A percentile compares a stretch with the other conserved stretches of the same genome.
Conservation (phyloP, 2,888 invertebrate genomes). For the Sepiola atlantica region DNA sequence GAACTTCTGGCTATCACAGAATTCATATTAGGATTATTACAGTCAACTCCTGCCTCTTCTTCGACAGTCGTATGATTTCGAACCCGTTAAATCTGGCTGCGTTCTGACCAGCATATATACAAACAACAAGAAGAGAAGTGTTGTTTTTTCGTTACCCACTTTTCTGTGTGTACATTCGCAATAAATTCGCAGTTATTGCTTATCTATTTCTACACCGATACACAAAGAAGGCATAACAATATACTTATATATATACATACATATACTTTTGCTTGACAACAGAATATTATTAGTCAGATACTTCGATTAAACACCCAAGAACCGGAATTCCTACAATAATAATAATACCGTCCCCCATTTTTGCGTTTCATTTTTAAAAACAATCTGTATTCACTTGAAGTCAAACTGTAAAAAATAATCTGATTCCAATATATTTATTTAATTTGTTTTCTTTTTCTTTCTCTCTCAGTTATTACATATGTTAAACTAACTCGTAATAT, state of each 20-base stretch:
- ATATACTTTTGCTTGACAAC: background rate
- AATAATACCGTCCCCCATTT: background rate
- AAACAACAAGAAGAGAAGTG: background rate
- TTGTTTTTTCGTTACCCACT: background rate
- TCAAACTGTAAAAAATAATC: background rate
- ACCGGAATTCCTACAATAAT: background rate
- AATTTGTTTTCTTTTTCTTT: background rate
- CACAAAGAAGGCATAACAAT: background rate
- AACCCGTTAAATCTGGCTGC: background rate
- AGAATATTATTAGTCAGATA: background rate
- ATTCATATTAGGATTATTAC: conserved; percentile 3
- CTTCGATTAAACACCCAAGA: background rate
- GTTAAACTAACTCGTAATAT: background rate
- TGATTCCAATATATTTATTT: background rate
- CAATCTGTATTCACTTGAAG: background rate
- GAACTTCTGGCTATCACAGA: conserved; percentile 34
- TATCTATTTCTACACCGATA: background rate
- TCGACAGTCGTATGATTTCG: background rate
- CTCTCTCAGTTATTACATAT: background rate
- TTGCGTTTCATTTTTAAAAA: background rate
- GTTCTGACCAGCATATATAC: background rate
- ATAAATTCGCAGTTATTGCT: background rate
- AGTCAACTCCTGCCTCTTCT: background rate
- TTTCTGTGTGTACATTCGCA: background rate
- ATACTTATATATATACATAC: background rate